Conservation (phyloP, 2,888 invertebrate genomes). For the Nematopogon swammerdamellus region DNA sequence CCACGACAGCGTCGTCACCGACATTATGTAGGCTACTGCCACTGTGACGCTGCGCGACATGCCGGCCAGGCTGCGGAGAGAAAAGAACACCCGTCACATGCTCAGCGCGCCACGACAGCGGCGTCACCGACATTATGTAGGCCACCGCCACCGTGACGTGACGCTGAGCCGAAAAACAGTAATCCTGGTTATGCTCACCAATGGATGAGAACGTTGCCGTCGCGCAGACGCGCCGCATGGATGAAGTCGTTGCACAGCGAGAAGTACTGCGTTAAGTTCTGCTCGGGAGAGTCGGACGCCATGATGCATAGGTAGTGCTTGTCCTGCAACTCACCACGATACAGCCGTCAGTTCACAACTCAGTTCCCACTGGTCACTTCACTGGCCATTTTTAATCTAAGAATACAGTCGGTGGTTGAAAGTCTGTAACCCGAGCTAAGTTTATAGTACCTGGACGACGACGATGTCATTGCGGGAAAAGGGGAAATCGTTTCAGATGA, state of each 20-base stretch:
- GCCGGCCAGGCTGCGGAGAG: conserved; percentile 88
- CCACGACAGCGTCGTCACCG: conserved; percentile 85
- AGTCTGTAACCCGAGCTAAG: no score
- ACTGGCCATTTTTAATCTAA: no score
- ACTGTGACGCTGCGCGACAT: conserved; percentile 97
- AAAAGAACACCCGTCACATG: conserved; percentile 12
- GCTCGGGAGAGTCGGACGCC: conserved; percentile 94
- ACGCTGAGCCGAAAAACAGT: conserved; percentile 83
- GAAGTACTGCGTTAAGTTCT: conserved; percentile 92
- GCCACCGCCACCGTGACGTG: conserved; percentile 95
- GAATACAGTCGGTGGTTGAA: no score
- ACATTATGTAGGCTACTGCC: conserved; percentile 95
- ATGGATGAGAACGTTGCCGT: conserved; percentile 91
- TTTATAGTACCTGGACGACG: no score
- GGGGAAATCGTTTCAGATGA: no score
- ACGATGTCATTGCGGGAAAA: no score
- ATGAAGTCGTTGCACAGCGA: conserved; percentile 95
- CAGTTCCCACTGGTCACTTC: no score
- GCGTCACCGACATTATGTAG: conserved; percentile 93
- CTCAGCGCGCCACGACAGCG: conserved; percentile 88
- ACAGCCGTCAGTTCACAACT: no score
- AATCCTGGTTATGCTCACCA: conserved; percentile 57
- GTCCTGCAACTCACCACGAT: conserved; percentile 65
- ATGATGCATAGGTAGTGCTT: conserved; percentile 93
- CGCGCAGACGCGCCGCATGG: conserved; percentile 84